phyloP scores from a whole-genome alignment of 2,888 invertebrate genomes.

The Limnephilus auricula region DNA sequence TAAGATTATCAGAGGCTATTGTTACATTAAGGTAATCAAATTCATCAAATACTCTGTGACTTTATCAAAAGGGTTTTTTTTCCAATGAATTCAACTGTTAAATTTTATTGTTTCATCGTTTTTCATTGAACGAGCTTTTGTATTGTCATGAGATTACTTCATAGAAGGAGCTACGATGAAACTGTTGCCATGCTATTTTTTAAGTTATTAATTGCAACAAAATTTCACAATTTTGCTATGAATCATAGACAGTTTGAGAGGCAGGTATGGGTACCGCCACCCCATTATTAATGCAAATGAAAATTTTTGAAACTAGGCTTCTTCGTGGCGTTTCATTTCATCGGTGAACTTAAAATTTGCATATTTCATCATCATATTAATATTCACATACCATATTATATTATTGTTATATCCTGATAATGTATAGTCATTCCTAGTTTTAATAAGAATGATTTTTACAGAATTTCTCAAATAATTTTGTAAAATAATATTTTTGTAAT shows the following conservation, averaged over 20 bases:
- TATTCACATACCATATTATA: background rate
- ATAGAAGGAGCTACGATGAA: background rate
- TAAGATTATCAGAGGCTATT: background rate
- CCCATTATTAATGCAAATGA: too few species aligned
- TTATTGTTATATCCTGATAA: background rate
- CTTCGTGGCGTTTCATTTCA: background rate
- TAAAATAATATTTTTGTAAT: too few species aligned
- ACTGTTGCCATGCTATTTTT: background rate
- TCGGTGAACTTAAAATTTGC: background rate
- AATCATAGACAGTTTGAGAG: background rate
- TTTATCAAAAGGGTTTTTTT: too few species aligned
- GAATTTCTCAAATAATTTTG: background rate
- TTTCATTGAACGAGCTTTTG: background rate
- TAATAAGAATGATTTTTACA: background rate
- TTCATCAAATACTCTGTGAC: too few species aligned
- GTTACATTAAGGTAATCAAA: background rate
- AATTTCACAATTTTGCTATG: background rate
- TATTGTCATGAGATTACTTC: background rate
- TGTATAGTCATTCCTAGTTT: background rate
- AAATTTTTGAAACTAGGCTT: background rate
- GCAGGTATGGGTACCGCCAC: too few species aligned
- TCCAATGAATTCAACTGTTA: background rate
- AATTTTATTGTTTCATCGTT: background rate
- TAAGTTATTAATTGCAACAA: background rate
- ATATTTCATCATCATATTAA: background rate